Evolutionary conservation across 1,140 invertebrate species (phyloP).

Genomic region (Octopus sinensis): DNA sequence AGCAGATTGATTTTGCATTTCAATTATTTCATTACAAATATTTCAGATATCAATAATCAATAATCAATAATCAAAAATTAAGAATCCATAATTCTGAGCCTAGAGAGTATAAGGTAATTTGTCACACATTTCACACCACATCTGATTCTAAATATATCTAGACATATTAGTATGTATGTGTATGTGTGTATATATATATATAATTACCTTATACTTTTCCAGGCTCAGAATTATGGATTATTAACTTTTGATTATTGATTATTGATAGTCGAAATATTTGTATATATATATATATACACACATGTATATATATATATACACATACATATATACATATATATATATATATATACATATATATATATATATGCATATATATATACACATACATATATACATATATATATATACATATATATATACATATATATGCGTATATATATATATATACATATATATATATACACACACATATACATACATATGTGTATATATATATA

Average conservation of each 20-base stretch:
- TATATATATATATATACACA: neutral
- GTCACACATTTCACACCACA: neutral
- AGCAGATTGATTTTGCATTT: too few species aligned
- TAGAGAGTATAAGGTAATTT: neutral
- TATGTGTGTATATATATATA: neutral
- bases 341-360: neutral
- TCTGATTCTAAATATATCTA: neutral
- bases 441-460: neutral
- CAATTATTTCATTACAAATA: too few species aligned
- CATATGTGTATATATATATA: constrained; percentile 14
- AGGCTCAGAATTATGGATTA: neutral
- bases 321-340: neutral
- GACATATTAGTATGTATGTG: neutral
- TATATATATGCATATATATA: constrained; percentile 5
- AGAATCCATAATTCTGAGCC: neutral
- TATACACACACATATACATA: constrained; percentile 19
- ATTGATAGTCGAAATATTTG: too few species aligned
- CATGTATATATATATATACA: neutral
- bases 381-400: neutral
- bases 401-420: neutral
- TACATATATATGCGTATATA: neutral
- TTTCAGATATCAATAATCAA: too few species aligned
- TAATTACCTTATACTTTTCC: neutral
- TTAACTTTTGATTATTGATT: neutral
- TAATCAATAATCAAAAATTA: neutral